These are phyloP conservation scores for Augiades crinisus DNA, from an alignment of 2,888 invertebrate species.

Conservation along the genomic window DNA sequence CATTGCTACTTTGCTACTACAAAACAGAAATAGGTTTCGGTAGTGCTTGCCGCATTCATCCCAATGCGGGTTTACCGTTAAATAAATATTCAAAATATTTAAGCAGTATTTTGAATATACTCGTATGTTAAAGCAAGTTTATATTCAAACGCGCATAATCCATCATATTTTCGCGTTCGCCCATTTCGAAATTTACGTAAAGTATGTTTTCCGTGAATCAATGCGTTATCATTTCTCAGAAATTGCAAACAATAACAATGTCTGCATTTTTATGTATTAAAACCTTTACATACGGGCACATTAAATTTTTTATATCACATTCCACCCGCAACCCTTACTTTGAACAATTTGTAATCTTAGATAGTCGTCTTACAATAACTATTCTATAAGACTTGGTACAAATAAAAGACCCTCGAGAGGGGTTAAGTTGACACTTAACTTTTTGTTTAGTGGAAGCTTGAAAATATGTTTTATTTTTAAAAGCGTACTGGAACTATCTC, in stretches of 20 bases:
- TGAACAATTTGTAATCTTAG: slow-evolving; percentile 24
- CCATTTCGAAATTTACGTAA: no score
- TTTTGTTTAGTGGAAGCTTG: slow-evolving; percentile 3
- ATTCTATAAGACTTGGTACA: neutral
- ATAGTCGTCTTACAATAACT: slow-evolving; percentile 17
- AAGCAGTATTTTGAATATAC: no score
- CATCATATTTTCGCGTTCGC: no score
- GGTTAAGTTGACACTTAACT: slow-evolving; percentile 25
- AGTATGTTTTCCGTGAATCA: slow-evolving; percentile 16
- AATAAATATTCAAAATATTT: no score
- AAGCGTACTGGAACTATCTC: no score
- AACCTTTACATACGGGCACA: slow-evolving; percentile 19
- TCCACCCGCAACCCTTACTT: slow-evolving; percentile 17
- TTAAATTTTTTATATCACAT: slow-evolving; percentile 15
- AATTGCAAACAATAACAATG: neutral
- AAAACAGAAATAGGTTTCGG: no score
- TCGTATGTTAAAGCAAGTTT: neutral
- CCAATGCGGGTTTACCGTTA: no score
- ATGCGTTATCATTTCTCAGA: neutral
- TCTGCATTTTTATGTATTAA: slow-evolving; percentile 3
- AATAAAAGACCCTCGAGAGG: slow-evolving; percentile 6
- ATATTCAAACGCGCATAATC: no score
- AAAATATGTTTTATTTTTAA: no score
- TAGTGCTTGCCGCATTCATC: no score
- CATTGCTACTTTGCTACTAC: no score